Percentiles rank a stretch among this genome's conserved stretches.
Conservation (phyloP, 2,113 vertebrate species). For the Actenoides lindsayi region DNA sequence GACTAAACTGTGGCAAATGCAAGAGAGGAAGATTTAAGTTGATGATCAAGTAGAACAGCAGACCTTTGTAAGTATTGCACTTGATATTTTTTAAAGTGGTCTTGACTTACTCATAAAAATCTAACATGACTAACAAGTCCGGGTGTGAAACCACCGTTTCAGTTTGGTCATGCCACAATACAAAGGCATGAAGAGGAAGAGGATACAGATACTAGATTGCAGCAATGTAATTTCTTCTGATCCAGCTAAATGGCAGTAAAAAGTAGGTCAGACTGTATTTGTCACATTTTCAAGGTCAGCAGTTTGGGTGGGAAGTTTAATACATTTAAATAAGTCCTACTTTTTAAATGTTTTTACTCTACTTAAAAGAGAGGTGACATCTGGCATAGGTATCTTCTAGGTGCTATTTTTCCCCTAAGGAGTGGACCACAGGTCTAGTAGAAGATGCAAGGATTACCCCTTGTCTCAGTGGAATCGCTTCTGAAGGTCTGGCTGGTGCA, state of each 20-base stretch:
- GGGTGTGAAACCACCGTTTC: neutral
- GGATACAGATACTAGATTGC: neutral
- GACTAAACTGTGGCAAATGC: neutral
- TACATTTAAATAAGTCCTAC: neutral
- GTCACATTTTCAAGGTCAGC: slow-evolving; percentile 1
- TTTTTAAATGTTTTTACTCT: neutral
- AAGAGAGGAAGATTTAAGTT: neutral
- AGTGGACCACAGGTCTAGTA: neutral
- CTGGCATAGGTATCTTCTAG: neutral
- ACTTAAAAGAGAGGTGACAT: neutral
- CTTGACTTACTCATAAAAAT: neutral
- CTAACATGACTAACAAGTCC: neutral
- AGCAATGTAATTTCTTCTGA: slow-evolving; percentile 13
- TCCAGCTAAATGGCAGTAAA: neutral
- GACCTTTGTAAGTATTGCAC: neutral
- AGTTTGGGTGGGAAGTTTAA: neutral
- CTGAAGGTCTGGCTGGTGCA: neutral
- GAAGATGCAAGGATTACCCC: neutral
- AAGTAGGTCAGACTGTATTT: neutral
- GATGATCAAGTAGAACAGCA: neutral
- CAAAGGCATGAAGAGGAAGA: neutral
- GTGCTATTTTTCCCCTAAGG: neutral
- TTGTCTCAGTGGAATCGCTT: neutral
- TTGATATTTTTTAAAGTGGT: neutral
- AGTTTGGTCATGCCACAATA: neutral